Base-by-base conservation (phyloP, 2,113 vertebrate genomes). In the Origma solitaria region DNA sequence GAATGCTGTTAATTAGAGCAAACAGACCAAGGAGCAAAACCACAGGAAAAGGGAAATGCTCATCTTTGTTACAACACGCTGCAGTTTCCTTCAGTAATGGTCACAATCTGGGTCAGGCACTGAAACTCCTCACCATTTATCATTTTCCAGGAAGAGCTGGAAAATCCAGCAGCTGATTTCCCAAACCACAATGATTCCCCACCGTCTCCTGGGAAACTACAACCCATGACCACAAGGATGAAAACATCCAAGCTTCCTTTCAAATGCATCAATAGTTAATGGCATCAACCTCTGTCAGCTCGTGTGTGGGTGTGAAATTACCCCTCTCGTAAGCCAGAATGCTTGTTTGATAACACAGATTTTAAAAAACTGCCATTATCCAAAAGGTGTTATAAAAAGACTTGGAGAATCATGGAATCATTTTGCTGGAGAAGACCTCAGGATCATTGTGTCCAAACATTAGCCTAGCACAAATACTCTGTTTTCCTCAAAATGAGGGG, bases 401-500 rank as follows among this genome's bases (percentile, higher is more conserved):
- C 38, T 56, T 53, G 64, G 38, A 45, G n/a, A 68, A 75, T 8
- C 38, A 11, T 20, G n/a, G 45, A 66, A 75, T 10, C 28, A 40
- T 31, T 58, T 25, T 28, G 45, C 25, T 53, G n/a, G 61, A 45
- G 58, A 68, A 30, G 27, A 60, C 9, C 38, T 53, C 45, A 25
- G 18, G 38, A 10, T 58, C 28, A 14, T 8, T 1, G 3, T 25
- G 28, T 30, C n/a, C 28, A 75, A 89, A 30, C 0, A 0, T n/a
- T 60, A 66, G 5, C 53, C n/a, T 13, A n/a, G 38, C 24, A 68
- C 45, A 82, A 31, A 68, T 35, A 60, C n/a, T 53, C 37, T 65
- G 13, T 51, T 65, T 35, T 37, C 7, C 38, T 45, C 24, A 53
- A 21, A 58, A 68, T 15, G 20, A 47, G 38, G 16, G n/a, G 11